Evolutionary conservation across 1,140 invertebrate species (phyloP).

Genomic region (Drosophila nikananu): DNA sequence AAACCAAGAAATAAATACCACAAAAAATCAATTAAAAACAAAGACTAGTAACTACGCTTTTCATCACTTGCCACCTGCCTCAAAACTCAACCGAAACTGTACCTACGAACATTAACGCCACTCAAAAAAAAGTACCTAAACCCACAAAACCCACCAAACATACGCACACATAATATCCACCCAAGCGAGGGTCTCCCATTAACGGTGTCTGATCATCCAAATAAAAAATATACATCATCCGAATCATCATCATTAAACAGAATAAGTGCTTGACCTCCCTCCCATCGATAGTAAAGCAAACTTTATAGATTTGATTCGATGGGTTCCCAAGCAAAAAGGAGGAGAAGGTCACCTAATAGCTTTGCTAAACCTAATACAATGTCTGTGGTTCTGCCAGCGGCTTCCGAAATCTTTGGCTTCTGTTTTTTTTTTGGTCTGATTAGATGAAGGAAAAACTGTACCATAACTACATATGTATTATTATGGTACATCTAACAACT

Average conservation of each 20-base stretch:
- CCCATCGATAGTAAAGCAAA: constrained; percentile 31
- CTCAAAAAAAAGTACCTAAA: constrained; percentile 51
- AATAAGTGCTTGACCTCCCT: background rate
- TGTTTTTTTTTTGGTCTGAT: background rate
- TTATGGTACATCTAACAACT: background rate
- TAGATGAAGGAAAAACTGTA: constrained; percentile 3
- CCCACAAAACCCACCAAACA: constrained; percentile 20
- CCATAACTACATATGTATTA: background rate
- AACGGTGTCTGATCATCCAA: constrained; percentile 68
- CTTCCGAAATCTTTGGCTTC: constrained; percentile 30
- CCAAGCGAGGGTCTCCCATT: constrained; percentile 29
- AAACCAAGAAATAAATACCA: constrained; percentile 18
- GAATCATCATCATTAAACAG: constrained; percentile 28
- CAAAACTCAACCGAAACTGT: constrained; percentile 43
- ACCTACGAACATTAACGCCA: constrained; percentile 66
- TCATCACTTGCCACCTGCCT: constrained; percentile 41
- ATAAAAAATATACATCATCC: constrained; percentile 10
- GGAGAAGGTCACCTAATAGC: constrained; percentile 25
- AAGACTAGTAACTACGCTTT: constrained; percentile 57
- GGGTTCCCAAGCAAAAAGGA: background rate
- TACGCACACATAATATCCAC: constrained; percentile 13
- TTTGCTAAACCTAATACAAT: constrained; percentile 44
- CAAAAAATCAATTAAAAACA: constrained; percentile 59
- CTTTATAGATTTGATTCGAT: constrained; percentile 30
- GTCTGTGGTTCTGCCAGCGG: constrained; percentile 9